Base-by-base conservation (phyloP, 2,113 vertebrate genomes). In the Sisor rabdophorus region DNA sequence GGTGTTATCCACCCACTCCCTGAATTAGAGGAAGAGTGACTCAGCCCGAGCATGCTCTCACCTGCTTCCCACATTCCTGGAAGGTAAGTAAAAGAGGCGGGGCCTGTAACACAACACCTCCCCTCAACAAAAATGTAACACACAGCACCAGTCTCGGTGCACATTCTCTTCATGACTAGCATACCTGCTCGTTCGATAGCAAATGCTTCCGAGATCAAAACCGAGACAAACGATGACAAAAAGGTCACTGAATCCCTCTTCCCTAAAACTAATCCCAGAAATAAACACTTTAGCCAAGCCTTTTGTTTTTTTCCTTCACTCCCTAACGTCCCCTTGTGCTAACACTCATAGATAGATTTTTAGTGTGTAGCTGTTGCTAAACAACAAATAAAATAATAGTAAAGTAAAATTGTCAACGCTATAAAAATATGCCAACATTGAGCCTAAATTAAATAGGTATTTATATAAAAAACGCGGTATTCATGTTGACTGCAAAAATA, bases 71-170 rank as follows among this genome's bases (percentile, higher is more conserved):
- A 58, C 48, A 84, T 88, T 90, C 90, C 87, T 86, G 89, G 80
- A 83, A 67, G 86, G 89, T 89, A 83, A 84, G 88, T 90, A 82
- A 83, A 83, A 84, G 84, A 81, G 90, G 90, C 71, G 87, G 90
- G 76, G 87, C 79, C 76, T 78, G 48, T 9, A 64, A 83, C 78
- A 67, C 1, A 65, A 83, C 30, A 80, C 81, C 72, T 77, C 73
- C 67, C 67, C 50, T 30, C 19, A 1, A 48, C 44, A 71, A 54
- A 60, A 28, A 16, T 44, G 47, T 59, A 40, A 68, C 3, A 53
- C 28, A 69, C 44, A 12, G 44, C 24, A 52, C 22, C 32, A 61
- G 59, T 32, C 56, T 64, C 53, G 20, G 28, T 50, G n/a, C 48
- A 64, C 75, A 75, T 85, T 74, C 65, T 48, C 50, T 30, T 50